Base-by-base conservation (phyloP, 2,797 vertebrate genomes). In the Nyctalus aviator region DNA sequence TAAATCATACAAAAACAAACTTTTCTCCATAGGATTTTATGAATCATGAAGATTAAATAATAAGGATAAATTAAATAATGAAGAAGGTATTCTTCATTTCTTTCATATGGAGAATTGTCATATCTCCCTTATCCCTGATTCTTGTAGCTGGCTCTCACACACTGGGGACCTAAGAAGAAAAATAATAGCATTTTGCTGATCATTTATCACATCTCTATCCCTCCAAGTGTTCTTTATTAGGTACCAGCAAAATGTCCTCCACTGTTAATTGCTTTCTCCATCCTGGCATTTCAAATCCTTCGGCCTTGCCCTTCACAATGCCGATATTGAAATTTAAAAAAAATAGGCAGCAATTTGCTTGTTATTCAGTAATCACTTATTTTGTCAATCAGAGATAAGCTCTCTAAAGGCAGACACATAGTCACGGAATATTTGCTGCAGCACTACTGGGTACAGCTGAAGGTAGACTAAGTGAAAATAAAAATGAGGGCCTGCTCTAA, bases 151-250 rank as follows among this genome's bases (percentile, higher is more conserved):
- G 23, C 32, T 50, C 35, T 93, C 35, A 27, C 18, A 88, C 14
- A 17, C 2, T 30, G 23, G 23, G 71, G 55, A 86, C 81, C 48
- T 57, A 71, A 85, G 25, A 37, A 57, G 64, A 78, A 62, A 87
- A 92, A 93, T 13, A 87, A 75, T 12, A 30, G 35, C 44, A 86
- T 84, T 91, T 90, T 87, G 93, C 48, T 69, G 72, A 73, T 79
- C 50, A 23, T 76, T 76, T 86, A 59, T 55, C 11, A 46, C 23
- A 84, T 59, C 50, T 78, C 44, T 12, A 35, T 83, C 32, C 76
- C 23, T 46, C 41, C 32, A 83, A 32, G 25, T 81, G n/a, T 86
- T 37, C 37, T 76, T 89, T 78, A 46, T 75, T 68, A 95, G 68
- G 50, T 94, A 84, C 41, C n/a, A 84, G 46, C 50, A 69, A 86